Conservation (phyloP, 2,113 vertebrate species). For the Hydrolagus affinis region DNA sequence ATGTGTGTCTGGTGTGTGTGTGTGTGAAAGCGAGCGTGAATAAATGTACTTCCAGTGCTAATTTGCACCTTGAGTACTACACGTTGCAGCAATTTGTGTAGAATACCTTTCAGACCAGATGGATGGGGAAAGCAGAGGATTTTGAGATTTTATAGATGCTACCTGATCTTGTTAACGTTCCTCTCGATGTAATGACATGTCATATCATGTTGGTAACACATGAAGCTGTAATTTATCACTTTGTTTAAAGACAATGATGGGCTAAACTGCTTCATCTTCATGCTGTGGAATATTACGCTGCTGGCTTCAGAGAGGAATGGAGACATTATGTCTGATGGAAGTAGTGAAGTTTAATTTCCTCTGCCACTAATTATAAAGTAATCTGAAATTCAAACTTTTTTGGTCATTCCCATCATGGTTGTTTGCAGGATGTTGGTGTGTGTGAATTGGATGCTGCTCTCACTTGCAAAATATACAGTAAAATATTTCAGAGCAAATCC, state of each 20-base stretch:
- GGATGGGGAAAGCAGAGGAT: neutral
- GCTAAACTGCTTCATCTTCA: neutral
- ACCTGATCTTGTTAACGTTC: neutral
- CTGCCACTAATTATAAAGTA: neutral
- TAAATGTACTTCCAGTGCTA: too few relatives aligned
- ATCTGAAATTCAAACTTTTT: neutral
- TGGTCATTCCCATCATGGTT: too few relatives aligned
- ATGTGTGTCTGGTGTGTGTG: too few relatives aligned
- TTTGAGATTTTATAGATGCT: neutral
- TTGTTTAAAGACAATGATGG: neutral
- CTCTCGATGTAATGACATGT: constrained; percentile 2
- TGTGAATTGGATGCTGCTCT: too few relatives aligned
- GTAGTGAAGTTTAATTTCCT: neutral
- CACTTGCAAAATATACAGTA: too few relatives aligned
- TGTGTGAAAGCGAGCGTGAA: too few relatives aligned
- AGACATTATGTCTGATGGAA: neutral
- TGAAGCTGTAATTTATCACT: neutral
- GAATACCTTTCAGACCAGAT: neutral
- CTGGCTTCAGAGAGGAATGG: too few relatives aligned
- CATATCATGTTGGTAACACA: neutral
- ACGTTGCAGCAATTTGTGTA: neutral
- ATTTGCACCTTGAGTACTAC: too few relatives aligned
- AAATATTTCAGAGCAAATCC: too few relatives aligned
- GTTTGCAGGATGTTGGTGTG: too few relatives aligned
- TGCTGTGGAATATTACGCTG: neutral